Base-by-base conservation (phyloP, 2,888 invertebrate species). In the Sinotaia quadrata region DNA sequence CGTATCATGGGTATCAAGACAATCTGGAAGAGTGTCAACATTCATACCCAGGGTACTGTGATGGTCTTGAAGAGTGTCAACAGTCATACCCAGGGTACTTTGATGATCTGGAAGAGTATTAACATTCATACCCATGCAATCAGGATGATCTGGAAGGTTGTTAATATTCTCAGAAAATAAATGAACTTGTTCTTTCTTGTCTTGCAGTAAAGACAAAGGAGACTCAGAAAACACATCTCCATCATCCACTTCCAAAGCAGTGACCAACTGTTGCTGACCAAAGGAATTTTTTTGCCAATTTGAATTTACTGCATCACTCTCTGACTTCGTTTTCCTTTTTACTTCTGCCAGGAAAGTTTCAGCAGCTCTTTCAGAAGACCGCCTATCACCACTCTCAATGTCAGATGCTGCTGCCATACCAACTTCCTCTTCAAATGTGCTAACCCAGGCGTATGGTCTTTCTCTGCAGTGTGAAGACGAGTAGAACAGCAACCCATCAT, bases 371-470 rank as follows among this genome's bases (percentile, higher is more conserved):
- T 65, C 65, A 10, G 65, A 65, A 2, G 33, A 29, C 21, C 54
- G 47, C 31, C 65, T 44, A 41, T 37, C 37, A 15, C 34, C 56
- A 1, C 15, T n/a, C 15, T 31, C 12, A 5, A 33, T 5, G 12
- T n/a, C 5, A 15, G n/a, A 21, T 27, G 41, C 5, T 1, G 56
- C 4, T 12, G 54, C 31, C 5, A 33, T 56, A 56, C 41, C 54
- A 2, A 31, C 31, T 34, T 65, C 65, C 47, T 65, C 54, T 29
- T 36, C 31, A 52, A 56, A 65, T 24, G 56, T 21, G 2, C 56
- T 56, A 27, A 65, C 24, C 65, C 65, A 65, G 44, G 54, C 21
- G 29, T 65, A 65, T 18, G 65, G 54, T 5, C 56, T 56, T 18
- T 65, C 65, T 4, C 56, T 56, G 47, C 56, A 65, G 4, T 33